These are phyloP conservation scores for Microtus agrestis DNA, from an alignment of 2,797 vertebrate species.

Conservation along the genomic window DNA sequence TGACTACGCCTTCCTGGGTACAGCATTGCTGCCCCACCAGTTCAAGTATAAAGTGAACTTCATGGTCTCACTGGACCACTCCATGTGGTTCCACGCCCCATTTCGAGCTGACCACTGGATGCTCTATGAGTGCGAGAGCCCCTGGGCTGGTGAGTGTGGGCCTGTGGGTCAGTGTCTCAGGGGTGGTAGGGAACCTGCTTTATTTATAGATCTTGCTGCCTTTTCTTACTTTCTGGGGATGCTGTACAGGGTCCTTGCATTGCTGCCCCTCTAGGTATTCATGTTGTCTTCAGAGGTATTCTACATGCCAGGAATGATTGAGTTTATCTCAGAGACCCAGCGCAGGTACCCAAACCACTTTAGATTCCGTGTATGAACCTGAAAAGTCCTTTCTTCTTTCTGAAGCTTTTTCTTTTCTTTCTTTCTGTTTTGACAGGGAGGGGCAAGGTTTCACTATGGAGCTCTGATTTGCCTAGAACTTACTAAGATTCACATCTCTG, in stretches of 20 bases:
- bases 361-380: background rate
- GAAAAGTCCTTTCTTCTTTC: background rate
- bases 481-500: background rate
- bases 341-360: background rate
- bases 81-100: conserved; percentile 97
- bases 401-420: background rate
- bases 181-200: conserved; percentile 14
- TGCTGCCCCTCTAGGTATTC: background rate
- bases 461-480: background rate
- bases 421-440: background rate
- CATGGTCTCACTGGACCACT: conserved; percentile 94
- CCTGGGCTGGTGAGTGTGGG: conserved; percentile 93
- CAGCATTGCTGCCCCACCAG: conserved; percentile 91
- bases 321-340: conserved; percentile 3
- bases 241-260: background rate
- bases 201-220: background rate
- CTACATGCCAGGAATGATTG: background rate
- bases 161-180: background rate
- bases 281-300: background rate
- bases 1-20: conserved; percentile 93
- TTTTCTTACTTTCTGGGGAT: background rate
- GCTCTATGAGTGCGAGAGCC: conserved; percentile 97
- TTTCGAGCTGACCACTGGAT: conserved; percentile 98
- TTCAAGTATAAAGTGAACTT: conserved; percentile 86
- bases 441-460: background rate